Percentiles rank a stretch among this genome's conserved stretches.
Evolutionary conservation across 2,797 vertebrate genomes (phyloP).

Genomic region (Philypnodon macrostomus): DNA sequence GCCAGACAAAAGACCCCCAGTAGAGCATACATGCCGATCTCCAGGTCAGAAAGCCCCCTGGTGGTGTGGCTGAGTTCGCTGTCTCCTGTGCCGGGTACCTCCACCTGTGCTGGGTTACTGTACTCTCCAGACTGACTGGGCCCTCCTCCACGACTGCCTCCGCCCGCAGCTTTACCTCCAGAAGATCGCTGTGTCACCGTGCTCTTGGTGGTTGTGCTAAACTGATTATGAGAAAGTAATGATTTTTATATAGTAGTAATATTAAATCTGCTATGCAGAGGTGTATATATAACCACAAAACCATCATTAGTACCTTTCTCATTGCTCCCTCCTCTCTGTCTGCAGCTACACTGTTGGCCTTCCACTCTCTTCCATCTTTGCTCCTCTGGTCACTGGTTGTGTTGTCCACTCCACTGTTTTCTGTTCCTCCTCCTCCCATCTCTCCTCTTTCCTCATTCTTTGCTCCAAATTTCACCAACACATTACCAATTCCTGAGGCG

Average conservation of each 20-base stretch:
- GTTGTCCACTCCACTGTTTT: constrained; percentile 71
- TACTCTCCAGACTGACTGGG: constrained; percentile 75
- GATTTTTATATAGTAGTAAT: too few species aligned
- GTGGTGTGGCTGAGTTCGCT: constrained; percentile 84
- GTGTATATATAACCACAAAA: too few species aligned
- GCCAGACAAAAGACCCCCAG: constrained; percentile 95
- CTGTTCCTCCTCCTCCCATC: constrained; percentile 61
- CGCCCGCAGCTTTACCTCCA: constrained; percentile 65
- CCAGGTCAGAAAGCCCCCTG: constrained; percentile 88
- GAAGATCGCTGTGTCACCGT: constrained; percentile 69
- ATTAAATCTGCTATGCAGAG: too few species aligned
- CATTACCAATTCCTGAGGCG: constrained; percentile 83
- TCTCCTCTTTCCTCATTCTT: constrained; percentile 76
- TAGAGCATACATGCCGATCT: constrained; percentile 97
- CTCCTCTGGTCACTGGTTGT: constrained; percentile 77
- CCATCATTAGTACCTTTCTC: constrained; percentile 79
- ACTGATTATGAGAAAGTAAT: constrained; percentile 32
- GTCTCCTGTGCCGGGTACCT: constrained; percentile 75
- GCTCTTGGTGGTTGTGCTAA: constrained; percentile 81
- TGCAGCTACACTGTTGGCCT: constrained; percentile 70
- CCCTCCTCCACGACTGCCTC: constrained; percentile 64
- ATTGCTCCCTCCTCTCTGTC: constrained; percentile 80
- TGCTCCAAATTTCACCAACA: constrained; percentile 86
- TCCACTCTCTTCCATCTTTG: constrained; percentile 81
- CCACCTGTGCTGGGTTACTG: constrained; percentile 83